phyloP scores from a whole-genome alignment of 2,888 invertebrate genomes.

The Drosophila paranaensis region DNA sequence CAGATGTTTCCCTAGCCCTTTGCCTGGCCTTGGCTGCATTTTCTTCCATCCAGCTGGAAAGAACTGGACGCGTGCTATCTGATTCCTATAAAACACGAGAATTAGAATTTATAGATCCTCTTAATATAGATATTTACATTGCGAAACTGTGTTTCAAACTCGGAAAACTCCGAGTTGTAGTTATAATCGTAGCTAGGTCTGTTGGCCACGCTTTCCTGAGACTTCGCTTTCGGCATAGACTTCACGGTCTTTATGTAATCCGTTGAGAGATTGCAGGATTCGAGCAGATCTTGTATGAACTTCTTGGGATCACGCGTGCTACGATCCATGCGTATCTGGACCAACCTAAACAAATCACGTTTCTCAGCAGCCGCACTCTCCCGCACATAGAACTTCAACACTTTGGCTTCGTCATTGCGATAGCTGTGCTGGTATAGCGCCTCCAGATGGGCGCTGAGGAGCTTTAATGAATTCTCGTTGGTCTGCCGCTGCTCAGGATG shows the following conservation, averaged over 20 bases:
- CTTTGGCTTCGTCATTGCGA: constrained; percentile 84
- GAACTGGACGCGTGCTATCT: constrained; percentile 57
- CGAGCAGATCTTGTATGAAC: constrained; percentile 90
- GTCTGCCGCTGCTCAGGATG: constrained; percentile 94
- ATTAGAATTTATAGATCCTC: neutral
- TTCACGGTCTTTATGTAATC: constrained; percentile 92
- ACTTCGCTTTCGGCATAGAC: constrained; percentile 33
- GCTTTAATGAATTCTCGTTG: constrained; percentile 96
- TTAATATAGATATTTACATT: constrained; percentile 43
- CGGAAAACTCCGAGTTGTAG: constrained; percentile 73
- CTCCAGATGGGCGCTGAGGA: constrained; percentile 93
- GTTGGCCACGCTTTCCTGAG: constrained; percentile 45
- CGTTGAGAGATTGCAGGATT: constrained; percentile 93
- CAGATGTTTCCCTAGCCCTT: constrained; percentile 89
- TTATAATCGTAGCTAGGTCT: constrained; percentile 71
- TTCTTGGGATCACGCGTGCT: constrained; percentile 89
- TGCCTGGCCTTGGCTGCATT: constrained; percentile 89
- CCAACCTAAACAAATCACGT: constrained; percentile 88
- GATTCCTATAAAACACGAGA: constrained; percentile 42
- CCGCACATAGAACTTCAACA: constrained; percentile 92
- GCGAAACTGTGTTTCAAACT: constrained; percentile 68
- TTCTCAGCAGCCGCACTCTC: constrained; percentile 66
- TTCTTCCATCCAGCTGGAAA: constrained; percentile 88
- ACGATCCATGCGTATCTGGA: constrained; percentile 89
- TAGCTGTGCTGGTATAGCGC: constrained; percentile 88